Percentiles rank a stretch among this genome's conserved stretches.
phyloP scores from a whole-genome alignment of 2,888 invertebrate genomes.

The Drosophila lutescens region DNA sequence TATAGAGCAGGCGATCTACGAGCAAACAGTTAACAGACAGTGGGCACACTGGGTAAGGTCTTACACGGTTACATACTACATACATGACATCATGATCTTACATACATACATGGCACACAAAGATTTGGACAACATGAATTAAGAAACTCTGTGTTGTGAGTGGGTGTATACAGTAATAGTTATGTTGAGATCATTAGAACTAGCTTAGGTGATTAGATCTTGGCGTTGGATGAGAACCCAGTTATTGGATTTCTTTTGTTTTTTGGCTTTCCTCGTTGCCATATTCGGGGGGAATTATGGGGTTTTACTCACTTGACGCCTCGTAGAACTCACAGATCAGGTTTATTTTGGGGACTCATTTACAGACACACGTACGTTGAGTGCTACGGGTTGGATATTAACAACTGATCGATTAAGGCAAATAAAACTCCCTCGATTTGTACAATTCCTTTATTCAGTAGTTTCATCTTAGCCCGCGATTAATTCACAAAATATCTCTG shows the following conservation, averaged over 20 bases:
- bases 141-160: conserved; percentile 5
- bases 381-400: conserved; percentile 13
- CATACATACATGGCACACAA: conserved; percentile 44
- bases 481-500: conserved; percentile 26
- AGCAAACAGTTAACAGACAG: conserved; percentile 16
- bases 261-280: background rate
- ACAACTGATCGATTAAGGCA: conserved; percentile 16
- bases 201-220: conserved; percentile 18
- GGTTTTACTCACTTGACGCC: conserved; percentile 36
- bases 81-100: conserved; percentile 45
- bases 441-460: conserved; percentile 38
- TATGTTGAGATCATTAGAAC: conserved; percentile 5
- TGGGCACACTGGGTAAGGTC: background rate
- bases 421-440: conserved; percentile 43
- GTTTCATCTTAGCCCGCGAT: background rate
- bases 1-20: conserved; percentile 30
- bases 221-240: background rate
- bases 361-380: conserved; percentile 10
- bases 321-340: conserved; percentile 19
- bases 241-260: background rate
- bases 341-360: no score
- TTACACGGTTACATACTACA: conserved; percentile 35
- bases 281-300: background rate
- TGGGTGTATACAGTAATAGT: conserved; percentile 3
- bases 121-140: conserved; percentile 25